Conservation (phyloP, 2,797 vertebrate genomes). For the Eulemur coronatus region DNA sequence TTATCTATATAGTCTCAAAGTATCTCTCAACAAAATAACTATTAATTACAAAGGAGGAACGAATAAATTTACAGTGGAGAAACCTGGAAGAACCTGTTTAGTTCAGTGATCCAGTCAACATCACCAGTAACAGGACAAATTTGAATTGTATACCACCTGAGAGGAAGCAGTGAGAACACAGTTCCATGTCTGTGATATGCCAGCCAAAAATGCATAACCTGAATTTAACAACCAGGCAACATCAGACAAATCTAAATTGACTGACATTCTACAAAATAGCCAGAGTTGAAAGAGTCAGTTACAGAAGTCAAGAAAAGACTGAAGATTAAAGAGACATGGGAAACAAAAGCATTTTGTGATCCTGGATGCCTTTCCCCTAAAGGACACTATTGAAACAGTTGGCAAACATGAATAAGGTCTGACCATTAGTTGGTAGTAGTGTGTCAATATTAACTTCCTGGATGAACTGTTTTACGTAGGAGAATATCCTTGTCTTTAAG, state of each 20-base stretch:
- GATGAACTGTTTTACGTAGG: not conserved
- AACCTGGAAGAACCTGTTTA: not conserved
- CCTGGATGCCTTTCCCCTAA: not conserved
- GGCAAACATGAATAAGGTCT: not conserved
- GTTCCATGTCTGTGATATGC: not conserved
- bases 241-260: not conserved
- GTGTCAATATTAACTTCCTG: not conserved
- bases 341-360: not conserved
- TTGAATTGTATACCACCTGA: not conserved
- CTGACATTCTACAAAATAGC: conserved; percentile 4
- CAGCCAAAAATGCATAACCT: not conserved
- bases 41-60: conserved; percentile 41
- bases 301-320: not conserved
- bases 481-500: not conserved
- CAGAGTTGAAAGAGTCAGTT: not conserved
- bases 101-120: conserved; percentile 23
- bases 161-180: not conserved
- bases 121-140: conserved; percentile 34
- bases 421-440: not conserved
- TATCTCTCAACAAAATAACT: conserved; percentile 33
- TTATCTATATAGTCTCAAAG: conserved; percentile 7
- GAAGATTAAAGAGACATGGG: not conserved
- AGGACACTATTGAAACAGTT: not conserved
- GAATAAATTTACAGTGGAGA: conserved; percentile 34
- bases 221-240: not conserved